phyloP scores from a whole-genome alignment of 2,797 vertebrate genomes.

The Falco novaeseelandiae region DNA sequence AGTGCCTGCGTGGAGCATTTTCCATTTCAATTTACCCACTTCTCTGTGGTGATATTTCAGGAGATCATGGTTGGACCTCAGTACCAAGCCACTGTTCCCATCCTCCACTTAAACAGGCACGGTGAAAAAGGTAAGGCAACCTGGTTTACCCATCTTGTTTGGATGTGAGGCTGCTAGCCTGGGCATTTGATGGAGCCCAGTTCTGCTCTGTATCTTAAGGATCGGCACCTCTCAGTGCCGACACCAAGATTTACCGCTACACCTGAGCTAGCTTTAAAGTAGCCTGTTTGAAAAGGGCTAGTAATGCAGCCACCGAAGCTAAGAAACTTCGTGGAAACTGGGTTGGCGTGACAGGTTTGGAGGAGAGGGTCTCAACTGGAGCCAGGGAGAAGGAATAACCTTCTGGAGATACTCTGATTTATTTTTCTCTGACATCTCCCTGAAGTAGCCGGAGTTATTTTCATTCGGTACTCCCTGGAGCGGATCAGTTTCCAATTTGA shows the following conservation, averaged over 20 bases:
- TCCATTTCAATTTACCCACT: background rate
- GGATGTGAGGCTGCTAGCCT: background rate
- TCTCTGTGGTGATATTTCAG: conserved; percentile 72
- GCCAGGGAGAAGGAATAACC: background rate
- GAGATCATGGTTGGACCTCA: conserved; percentile 95
- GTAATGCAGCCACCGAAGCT: background rate
- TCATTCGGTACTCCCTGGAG: background rate
- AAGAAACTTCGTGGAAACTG: background rate
- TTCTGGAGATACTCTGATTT: background rate
- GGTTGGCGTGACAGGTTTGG: background rate
- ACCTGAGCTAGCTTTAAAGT: background rate
- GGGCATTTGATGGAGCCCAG: background rate
- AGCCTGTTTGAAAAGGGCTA: background rate
- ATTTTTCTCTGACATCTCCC: background rate
- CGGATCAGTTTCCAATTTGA: background rate
- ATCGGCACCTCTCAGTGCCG: background rate
- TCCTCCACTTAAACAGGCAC: conserved; percentile 76
- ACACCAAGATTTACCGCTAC: background rate
- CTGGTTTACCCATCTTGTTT: background rate
- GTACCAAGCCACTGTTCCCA: conserved; percentile 90
- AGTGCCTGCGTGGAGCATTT: background rate
- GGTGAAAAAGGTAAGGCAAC: conserved; percentile 83
- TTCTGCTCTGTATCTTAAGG: background rate
- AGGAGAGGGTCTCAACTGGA: background rate
- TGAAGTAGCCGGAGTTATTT: background rate